Conservation (phyloP, 2,888 invertebrate genomes). For the Zhuqinia jingwanae region DNA sequence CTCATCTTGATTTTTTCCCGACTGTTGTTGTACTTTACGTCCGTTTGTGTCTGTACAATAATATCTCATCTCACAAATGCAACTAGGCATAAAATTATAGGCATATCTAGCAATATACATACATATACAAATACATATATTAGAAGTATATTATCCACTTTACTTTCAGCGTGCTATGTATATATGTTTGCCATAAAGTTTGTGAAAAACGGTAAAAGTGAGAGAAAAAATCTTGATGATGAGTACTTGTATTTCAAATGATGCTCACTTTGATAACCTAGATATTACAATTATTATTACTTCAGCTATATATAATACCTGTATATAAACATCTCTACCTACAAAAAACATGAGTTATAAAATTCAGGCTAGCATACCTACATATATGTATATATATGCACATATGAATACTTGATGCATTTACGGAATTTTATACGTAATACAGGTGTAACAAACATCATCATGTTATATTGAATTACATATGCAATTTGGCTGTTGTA, state of each 20-base stretch:
- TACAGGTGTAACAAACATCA: too few species aligned
- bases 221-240: slow-evolving; percentile 50
- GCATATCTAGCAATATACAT: too few species aligned
- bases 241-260: slow-evolving; percentile 30
- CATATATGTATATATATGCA: too few species aligned
- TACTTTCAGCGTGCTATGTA: neutral
- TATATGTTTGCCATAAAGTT: neutral
- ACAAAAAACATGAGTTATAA: slow-evolving; percentile 16
- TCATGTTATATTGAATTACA: neutral
- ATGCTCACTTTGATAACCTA: slow-evolving; percentile 53
- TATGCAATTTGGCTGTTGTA: neutral
- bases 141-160: too few species aligned
- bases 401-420: too few species aligned
- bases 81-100: too few species aligned
- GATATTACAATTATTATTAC: slow-evolving; percentile 35
- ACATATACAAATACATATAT: too few species aligned
- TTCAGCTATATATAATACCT: neutral
- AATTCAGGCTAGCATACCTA: slow-evolving; percentile 4
- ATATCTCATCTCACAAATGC: too few species aligned
- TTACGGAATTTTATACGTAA: too few species aligned
- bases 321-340: neutral
- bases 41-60: too few species aligned
- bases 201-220: slow-evolving; percentile 63
- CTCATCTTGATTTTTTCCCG: too few species aligned
- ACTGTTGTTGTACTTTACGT: too few species aligned